Evolutionary conservation across 1,140 invertebrate genomes (phyloP).

Genomic region (Lepidostoma basale): DNA sequence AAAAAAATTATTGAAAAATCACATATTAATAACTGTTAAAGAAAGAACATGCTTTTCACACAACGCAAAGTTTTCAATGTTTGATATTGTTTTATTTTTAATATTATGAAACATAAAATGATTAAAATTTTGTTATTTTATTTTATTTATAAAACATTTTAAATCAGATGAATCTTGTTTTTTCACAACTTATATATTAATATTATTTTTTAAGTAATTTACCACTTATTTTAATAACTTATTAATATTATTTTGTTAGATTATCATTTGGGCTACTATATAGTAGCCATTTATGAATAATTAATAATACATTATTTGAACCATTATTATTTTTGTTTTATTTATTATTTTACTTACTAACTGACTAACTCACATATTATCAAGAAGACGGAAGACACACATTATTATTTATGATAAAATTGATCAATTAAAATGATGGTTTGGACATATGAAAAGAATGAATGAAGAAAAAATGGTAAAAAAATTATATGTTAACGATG

Average conservation of each 20-base stretch:
- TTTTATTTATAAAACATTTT: not conserved
- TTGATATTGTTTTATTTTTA: not conserved
- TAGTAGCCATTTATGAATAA: not conserved
- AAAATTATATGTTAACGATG: not conserved
- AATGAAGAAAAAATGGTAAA: not conserved
- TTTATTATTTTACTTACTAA: not conserved
- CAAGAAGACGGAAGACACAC: too few species aligned
- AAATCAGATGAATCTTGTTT: too few species aligned
- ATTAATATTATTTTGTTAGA: conserved; percentile 5
- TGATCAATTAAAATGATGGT: not conserved
- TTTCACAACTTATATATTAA: not conserved
- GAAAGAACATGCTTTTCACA: not conserved
- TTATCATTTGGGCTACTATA: not conserved
- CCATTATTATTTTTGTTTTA: conserved; percentile 7
- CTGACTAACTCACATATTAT: too few species aligned
- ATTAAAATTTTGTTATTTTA: not conserved
- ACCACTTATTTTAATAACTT: conserved; percentile 4
- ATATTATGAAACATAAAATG: not conserved
- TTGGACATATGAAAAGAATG: not conserved
- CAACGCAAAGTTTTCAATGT: not conserved
- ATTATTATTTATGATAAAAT: not conserved
- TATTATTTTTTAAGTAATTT: not conserved
- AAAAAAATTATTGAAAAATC: not conserved
- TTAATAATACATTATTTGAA: conserved; percentile 18
- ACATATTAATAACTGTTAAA: not conserved